Evolutionary conservation across 2,888 invertebrate species (phyloP).

Genomic region (Microctonus hyperodae): DNA sequence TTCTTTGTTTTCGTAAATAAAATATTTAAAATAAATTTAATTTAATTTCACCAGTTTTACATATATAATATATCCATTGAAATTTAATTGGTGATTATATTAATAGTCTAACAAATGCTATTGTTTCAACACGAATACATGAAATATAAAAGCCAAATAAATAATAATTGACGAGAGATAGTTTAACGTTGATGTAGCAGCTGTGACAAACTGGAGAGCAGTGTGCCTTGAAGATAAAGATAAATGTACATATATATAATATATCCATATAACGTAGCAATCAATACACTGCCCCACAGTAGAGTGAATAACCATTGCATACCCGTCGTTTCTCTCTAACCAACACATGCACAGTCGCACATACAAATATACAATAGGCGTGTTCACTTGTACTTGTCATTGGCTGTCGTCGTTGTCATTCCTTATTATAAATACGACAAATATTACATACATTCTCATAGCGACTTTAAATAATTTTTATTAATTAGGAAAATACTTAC

Average conservation of each 20-base stretch:
- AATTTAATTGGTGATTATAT: too few relatives aligned
- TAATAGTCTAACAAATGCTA: too few relatives aligned
- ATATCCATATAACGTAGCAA: slow-evolving; percentile 49
- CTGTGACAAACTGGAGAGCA: slow-evolving; percentile 40
- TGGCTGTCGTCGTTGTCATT: too few relatives aligned
- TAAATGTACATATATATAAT: slow-evolving; percentile 32
- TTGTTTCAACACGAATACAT: too few relatives aligned
- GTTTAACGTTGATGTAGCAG: slow-evolving; percentile 34
- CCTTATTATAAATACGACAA: not conserved
- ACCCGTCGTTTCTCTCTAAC: slow-evolving; percentile 42
- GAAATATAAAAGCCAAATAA: too few relatives aligned
- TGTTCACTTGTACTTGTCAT: too few relatives aligned
- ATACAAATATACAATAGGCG: not conserved
- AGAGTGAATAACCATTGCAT: slow-evolving; percentile 60
- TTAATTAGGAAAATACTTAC: slow-evolving; percentile 58
- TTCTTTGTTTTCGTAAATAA: too few relatives aligned
- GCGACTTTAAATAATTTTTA: too few relatives aligned
- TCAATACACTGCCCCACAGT: slow-evolving; percentile 59
- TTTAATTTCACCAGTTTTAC: too few relatives aligned
- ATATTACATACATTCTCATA: too few relatives aligned
- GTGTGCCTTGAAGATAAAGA: slow-evolving; percentile 43
- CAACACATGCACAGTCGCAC: slow-evolving; percentile 33
- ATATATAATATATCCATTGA: too few relatives aligned
- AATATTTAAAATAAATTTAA: too few relatives aligned
- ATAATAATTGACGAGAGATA: slow-evolving; percentile 32